A percentile compares a stretch with the other conserved stretches of the same genome.
phyloP scores from a whole-genome alignment of 1,140 invertebrate genomes.

The Zaprionus davidi region DNA sequence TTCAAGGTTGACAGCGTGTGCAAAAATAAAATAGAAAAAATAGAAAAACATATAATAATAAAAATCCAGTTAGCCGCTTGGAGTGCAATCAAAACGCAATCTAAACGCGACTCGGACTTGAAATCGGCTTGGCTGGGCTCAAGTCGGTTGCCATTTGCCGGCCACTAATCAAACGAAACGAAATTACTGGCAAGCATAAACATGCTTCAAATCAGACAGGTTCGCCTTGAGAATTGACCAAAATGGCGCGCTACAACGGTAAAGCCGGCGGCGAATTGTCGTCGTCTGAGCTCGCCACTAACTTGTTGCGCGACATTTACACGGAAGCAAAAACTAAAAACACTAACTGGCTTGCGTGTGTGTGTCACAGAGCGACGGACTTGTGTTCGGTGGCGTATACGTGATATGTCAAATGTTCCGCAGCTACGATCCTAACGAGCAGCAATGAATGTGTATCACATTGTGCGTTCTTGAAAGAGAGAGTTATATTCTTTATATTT shows the following conservation, averaged over 20 bases:
- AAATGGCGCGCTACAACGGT: constrained; percentile 79
- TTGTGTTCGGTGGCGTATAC: constrained; percentile 64
- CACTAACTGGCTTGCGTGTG: background rate
- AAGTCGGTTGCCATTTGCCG: constrained; percentile 78
- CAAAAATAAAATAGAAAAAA: constrained; percentile 7
- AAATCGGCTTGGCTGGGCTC: background rate
- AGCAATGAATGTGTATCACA: background rate
- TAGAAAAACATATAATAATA: constrained; percentile 23
- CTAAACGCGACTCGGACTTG: constrained; percentile 18
- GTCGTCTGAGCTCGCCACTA: constrained; percentile 31
- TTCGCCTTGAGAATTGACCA: constrained; percentile 78
- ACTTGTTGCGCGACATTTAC: constrained; percentile 56
- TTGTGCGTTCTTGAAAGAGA: background rate
- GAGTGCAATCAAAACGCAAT: constrained; percentile 70
- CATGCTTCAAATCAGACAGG: constrained; percentile 79
- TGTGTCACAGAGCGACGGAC: constrained; percentile 15
- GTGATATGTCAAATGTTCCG: constrained; percentile 64
- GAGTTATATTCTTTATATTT: background rate
- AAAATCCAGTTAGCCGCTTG: constrained; percentile 72
- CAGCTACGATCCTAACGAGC: constrained; percentile 25
- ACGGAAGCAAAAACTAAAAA: constrained; percentile 45
- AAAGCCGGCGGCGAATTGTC: constrained; percentile 52
- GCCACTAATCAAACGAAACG: constrained; percentile 80
- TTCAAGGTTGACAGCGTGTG: constrained; percentile 69
- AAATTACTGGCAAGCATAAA: constrained; percentile 73